These are phyloP conservation scores for Malurus elegans DNA, from an alignment of 2,113 vertebrate species.

Conservation along the genomic window DNA sequence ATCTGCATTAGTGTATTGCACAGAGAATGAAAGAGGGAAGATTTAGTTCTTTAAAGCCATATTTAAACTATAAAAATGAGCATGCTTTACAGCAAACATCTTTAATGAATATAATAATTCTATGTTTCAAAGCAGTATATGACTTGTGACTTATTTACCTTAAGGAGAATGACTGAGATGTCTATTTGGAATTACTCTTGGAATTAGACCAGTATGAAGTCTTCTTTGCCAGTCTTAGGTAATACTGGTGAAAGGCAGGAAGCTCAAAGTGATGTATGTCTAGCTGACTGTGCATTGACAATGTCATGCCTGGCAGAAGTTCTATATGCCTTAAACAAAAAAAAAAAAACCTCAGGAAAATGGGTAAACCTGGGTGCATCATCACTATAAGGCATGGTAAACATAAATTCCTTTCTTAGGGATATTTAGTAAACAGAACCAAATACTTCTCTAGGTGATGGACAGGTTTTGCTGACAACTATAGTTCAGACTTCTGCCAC, in stretches of 20 bases:
- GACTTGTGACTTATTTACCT: slow-evolving; percentile 9
- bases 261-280: neutral
- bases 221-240: slow-evolving; percentile 46
- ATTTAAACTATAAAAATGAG: neutral
- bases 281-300: neutral
- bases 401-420: slow-evolving; percentile 57
- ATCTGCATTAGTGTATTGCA: neutral
- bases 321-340: neutral
- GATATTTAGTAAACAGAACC: slow-evolving; percentile 43
- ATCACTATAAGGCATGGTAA: slow-evolving; percentile 59
- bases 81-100: neutral
- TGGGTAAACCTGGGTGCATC: slow-evolving; percentile 40
- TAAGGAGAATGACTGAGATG: slow-evolving; percentile 36
- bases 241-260: slow-evolving; percentile 35
- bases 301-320: neutral
- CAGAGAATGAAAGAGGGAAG: neutral
- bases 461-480: neutral
- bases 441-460: neutral
- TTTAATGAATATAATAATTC: neutral
- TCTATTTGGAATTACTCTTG: slow-evolving; percentile 55
- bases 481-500: neutral
- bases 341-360: neutral
- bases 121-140: neutral
- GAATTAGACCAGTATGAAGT: slow-evolving; percentile 64
- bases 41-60: neutral